A percentile compares a stretch with the other conserved stretches of the same genome.
Conservation (phyloP, 2,113 vertebrate species). For the Oreochromis tanganicae region DNA sequence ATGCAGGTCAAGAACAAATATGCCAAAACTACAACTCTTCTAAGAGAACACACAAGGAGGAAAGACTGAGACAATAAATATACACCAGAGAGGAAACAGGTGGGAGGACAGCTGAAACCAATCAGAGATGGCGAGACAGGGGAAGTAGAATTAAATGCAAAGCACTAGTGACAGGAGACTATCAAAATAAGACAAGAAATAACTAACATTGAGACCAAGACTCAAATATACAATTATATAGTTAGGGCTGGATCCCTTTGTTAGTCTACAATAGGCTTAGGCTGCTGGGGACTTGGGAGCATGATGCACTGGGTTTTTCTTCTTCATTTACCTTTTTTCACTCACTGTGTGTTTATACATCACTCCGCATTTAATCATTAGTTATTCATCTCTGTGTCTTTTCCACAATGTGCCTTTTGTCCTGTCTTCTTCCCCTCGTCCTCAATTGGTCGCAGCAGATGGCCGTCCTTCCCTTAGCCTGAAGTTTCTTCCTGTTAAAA, state of each 20-base stretch:
- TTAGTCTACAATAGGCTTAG: not conserved
- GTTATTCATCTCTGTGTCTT: not conserved
- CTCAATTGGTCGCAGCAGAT: not conserved
- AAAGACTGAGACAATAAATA: not conserved
- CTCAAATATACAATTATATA: not conserved
- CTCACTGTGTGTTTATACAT: too few relatives aligned
- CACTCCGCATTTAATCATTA: not conserved
- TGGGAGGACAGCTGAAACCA: not conserved
- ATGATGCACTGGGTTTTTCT: not conserved
- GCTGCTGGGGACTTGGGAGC: not conserved
- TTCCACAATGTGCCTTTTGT: not conserved
- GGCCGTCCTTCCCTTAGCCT: not conserved
- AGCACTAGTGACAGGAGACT: not conserved
- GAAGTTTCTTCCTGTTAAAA: not conserved
- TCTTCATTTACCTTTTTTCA: not conserved
- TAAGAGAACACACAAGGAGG: not conserved
- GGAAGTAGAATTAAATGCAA: not conserved
- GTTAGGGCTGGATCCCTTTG: not conserved
- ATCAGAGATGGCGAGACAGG: fast-evolving
- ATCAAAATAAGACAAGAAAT: not conserved
- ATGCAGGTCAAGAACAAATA: not conserved
- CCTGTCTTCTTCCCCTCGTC: not conserved
- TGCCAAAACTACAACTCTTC: not conserved
- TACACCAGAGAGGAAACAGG: not conserved
- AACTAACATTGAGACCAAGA: not conserved